Evolutionary conservation across 2,797 vertebrate genomes (phyloP), one percentile per base, ranked within the genome.

Genomic region (Nannoperca australis): DNA sequence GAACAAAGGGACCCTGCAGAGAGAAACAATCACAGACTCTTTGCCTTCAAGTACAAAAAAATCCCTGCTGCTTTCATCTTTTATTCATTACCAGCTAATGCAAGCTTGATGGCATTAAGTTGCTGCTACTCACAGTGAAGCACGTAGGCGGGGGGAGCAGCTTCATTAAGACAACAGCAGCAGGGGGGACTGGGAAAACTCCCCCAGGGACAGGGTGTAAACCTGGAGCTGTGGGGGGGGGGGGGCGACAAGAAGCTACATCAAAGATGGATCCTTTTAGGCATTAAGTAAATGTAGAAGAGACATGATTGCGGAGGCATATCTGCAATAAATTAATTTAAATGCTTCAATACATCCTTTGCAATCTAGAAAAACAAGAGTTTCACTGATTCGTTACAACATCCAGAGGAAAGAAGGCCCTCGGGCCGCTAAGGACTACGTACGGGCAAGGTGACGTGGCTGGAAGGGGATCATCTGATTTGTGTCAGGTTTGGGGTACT

Each of bases 401-500:
- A 62, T 11, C 18, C 38, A 15, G 56, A 30, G n/a, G 24, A 14
- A 20, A 22, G 30, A n/a, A 50, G 40, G 36, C 45, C 6, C 6
- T 3, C 10, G 12, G 14, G 12, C 11, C 17, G n/a, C 10, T 15
- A 4, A 17, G 32, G 68, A 24, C 44, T 40, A 91, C 95, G 90
- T 96, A 99, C 98, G 97, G 81, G 98, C 98, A 77, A 99, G 95
- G 90, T 99, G 98, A 78, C 98, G 96, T 20, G 98, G 98, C 94
- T 99, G 98, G 89, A 98, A 99, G 63, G 98, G 97, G 92, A 99
- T 98, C 98, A 99, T 99, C 90, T 99, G 98, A 79, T 97, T 97
- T 42, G 97, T 99, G 93, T 99, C 98, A 6, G 98, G 98, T 93
- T 99, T 99, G 45, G 98, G 98, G 90, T 99, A 99, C 78, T 99